Evolutionary conservation across 2,888 invertebrate species (phyloP).

Genomic region (Plagodis pulveraria): DNA sequence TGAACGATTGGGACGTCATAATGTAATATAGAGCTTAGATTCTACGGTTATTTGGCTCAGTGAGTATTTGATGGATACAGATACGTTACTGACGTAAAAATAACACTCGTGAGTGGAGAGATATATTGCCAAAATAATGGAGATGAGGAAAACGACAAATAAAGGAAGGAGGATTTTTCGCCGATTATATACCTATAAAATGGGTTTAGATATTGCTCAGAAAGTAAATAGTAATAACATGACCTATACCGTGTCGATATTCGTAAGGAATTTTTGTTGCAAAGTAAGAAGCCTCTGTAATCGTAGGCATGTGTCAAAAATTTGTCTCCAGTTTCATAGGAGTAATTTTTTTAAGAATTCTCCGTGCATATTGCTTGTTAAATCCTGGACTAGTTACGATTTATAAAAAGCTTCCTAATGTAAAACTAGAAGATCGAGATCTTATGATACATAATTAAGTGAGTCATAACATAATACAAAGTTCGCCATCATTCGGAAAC

Average conservation of each 20-base stretch:
- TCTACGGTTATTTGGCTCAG: constrained; percentile 9
- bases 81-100: constrained; percentile 10
- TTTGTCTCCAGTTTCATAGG: too few relatives aligned
- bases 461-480: too few relatives aligned
- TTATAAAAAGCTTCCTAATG: too few relatives aligned
- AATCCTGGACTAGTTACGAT: too few relatives aligned
- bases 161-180: neutral
- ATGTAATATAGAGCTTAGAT: neutral
- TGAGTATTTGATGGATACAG: constrained; percentile 7
- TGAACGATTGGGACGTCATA: neutral
- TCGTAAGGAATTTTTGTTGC: too few relatives aligned
- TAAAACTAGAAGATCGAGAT: too few relatives aligned
- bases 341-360: too few relatives aligned
- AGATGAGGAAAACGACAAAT: neutral
- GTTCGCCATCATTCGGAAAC: too few relatives aligned
- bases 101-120: constrained; percentile 11
- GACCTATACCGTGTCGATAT: neutral
- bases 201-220: neutral
- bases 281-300: too few relatives aligned
- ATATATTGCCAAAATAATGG: constrained; percentile 10
- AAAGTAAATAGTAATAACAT: neutral
- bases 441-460: too few relatives aligned
- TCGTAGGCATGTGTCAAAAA: too few relatives aligned
- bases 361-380: too few relatives aligned
- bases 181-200: neutral